phyloP scores from a whole-genome alignment of 2,113 vertebrate genomes.

The Piliocolobus tephrosceles region DNA sequence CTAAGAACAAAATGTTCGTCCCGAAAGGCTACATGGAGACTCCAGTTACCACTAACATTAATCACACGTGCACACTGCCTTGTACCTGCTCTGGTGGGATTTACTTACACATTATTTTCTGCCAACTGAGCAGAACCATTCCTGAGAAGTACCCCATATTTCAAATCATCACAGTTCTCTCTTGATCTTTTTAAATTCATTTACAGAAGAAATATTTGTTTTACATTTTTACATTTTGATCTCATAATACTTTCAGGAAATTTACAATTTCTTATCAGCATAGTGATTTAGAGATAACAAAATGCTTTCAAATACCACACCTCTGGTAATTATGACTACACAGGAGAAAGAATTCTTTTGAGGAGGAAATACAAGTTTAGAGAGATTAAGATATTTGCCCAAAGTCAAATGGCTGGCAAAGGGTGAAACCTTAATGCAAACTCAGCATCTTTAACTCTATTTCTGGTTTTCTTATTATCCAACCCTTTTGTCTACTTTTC shows the following conservation, averaged over 20 bases:
- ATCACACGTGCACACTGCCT: not conserved
- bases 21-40: not conserved
- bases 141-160: not conserved
- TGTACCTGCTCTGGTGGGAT: slow-evolving; percentile 49
- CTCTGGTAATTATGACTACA: accelerated
- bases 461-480: not conserved
- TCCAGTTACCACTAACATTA: not conserved
- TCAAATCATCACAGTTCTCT: not conserved
- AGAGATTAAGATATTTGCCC: not conserved
- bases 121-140: not conserved
- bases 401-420: not conserved
- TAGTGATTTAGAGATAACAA: not conserved
- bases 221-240: not conserved
- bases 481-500: not conserved
- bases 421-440: not conserved
- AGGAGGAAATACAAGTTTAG: not conserved
- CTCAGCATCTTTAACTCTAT: not conserved
- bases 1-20: not conserved
- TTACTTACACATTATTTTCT: not conserved
- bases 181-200: not conserved
- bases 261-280: not conserved
- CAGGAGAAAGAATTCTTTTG: not conserved
- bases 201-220: not conserved
- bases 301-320: not conserved
- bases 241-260: not conserved